These are phyloP conservation scores for Glomeris maerens DNA, from an alignment of 1,140 invertebrate species.

Conservation along the genomic window DNA sequence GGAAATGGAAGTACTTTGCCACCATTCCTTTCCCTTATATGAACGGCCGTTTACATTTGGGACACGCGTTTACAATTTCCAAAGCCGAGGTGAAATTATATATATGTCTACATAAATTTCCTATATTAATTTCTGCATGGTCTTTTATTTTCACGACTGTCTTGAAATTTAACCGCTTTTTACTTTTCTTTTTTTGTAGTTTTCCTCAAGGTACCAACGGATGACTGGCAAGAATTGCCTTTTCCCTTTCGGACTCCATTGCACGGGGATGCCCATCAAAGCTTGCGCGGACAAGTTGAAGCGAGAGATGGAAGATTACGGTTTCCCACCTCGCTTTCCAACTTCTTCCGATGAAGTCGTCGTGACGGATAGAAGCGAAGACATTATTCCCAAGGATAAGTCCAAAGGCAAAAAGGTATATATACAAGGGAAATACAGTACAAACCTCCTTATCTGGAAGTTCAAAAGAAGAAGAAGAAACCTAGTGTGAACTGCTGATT, in stretches of 20 bases:
- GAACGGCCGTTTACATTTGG: slow-evolving; percentile 95
- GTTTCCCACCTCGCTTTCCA: slow-evolving; percentile 86
- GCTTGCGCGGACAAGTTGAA: slow-evolving; percentile 97
- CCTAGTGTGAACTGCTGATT: no score
- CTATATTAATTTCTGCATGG: slow-evolving; percentile 9
- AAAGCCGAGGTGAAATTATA: slow-evolving; percentile 63
- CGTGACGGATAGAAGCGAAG: slow-evolving; percentile 31
- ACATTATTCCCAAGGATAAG: slow-evolving; percentile 72
- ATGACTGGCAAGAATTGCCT: slow-evolving; percentile 79
- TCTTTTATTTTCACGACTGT: slow-evolving; percentile 9
- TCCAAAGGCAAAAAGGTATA: slow-evolving; percentile 89
- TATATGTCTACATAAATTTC: slow-evolving; percentile 11
- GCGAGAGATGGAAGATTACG: slow-evolving; percentile 80
- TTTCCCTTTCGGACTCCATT: slow-evolving; percentile 98
- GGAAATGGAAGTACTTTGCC: slow-evolving; percentile 67
- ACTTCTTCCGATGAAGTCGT: slow-evolving; percentile 35
- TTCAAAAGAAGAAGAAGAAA: no score
- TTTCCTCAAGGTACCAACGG: slow-evolving; percentile 77
- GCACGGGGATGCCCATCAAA: slow-evolving; percentile 93
- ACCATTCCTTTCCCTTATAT: slow-evolving; percentile 99
- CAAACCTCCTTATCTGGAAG: not conserved
- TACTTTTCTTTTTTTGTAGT: slow-evolving; percentile 40
- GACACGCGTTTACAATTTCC: slow-evolving; percentile 92
- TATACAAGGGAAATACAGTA: no score
- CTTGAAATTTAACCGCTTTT: slow-evolving; percentile 21